Evolutionary conservation across 2,888 invertebrate species (phyloP), one percentile per base, ranked within the genome.

Genomic region (Leptogaster cylindrica): DNA sequence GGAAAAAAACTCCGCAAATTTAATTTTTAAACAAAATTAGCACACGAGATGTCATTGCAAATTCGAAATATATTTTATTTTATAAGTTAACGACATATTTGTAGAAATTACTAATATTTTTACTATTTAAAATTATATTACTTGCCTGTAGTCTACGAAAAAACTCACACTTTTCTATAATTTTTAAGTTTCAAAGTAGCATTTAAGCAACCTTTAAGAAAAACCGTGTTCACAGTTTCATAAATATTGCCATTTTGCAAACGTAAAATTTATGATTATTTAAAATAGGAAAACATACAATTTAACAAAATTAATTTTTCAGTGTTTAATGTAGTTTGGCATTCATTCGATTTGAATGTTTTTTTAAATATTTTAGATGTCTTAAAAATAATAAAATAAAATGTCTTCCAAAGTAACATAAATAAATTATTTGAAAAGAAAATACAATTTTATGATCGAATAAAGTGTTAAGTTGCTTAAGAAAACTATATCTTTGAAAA

Each of bases 41-140:
- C n/a, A n/a, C n/a, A n/a, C n/a, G n/a, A n/a, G n/a, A n/a, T n/a
- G n/a, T n/a, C n/a, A n/a, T n/a, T n/a, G n/a, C n/a, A n/a, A n/a
- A n/a, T n/a, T n/a, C n/a, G n/a, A n/a, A n/a, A n/a, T n/a, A n/a
- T n/a, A n/a, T n/a, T n/a, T n/a, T n/a, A n/a, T 31, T 31, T 31
- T 31, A 31, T 31, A 31, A 31, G 31, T 10, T 31, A 6, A 31
- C 10, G 7, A 31, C 6, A 31, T 31, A 31, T 31, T 31, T 31
- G 31, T 31, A 31, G 31, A n/a, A n/a, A 33, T 52, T 52, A 33
- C 33, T 52, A 20, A 52, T 52, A 52, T 33, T 8, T 31, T 52
- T 31, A 8, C 31, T 31, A 31, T 31, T 5, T 8, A 3, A 33
- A n/a, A n/a, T n/a, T n/a, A n/a, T n/a, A n/a, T n/a, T n/a, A n/a